Evolutionary conservation across 1,140 invertebrate genomes (phyloP).

Genomic region (Chrysopa pallens): DNA sequence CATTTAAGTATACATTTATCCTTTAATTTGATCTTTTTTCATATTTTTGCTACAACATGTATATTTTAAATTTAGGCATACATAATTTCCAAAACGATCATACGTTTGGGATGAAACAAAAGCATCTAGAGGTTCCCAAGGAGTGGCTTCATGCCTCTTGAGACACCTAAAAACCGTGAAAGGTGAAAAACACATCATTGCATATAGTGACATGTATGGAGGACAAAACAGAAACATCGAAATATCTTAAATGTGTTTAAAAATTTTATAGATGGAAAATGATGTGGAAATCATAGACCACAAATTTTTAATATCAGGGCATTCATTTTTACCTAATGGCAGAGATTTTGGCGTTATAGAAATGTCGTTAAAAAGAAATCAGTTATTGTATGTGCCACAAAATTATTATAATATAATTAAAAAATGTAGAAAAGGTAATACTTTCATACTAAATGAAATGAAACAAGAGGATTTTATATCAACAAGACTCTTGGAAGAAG

Average conservation of each 20-base stretch:
- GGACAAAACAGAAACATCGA: constrained; percentile 10
- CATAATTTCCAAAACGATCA: too few species aligned
- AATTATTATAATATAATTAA: background rate
- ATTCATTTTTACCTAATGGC: constrained; percentile 6
- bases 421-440: constrained; percentile 1
- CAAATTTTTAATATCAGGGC: constrained; percentile 9
- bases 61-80: too few species aligned
- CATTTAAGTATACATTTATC: too few species aligned
- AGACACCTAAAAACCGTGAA: too few species aligned
- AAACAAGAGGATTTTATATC: constrained; percentile 1
- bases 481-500: background rate
- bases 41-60: too few species aligned
- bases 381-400: background rate
- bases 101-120: too few species aligned
- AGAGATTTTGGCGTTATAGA: constrained; percentile 6
- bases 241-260: constrained; percentile 7
- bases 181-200: constrained; percentile 6
- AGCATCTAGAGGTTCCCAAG: too few species aligned
- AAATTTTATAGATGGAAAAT: constrained; percentile 6
- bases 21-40: too few species aligned
- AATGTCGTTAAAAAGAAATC: background rate
- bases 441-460: constrained; percentile 1
- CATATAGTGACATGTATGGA: constrained; percentile 6
- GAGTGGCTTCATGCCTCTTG: too few species aligned
- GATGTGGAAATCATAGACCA: constrained; percentile 10